phyloP scores from a whole-genome alignment of 2,797 vertebrate species.

The Columba guinea region DNA sequence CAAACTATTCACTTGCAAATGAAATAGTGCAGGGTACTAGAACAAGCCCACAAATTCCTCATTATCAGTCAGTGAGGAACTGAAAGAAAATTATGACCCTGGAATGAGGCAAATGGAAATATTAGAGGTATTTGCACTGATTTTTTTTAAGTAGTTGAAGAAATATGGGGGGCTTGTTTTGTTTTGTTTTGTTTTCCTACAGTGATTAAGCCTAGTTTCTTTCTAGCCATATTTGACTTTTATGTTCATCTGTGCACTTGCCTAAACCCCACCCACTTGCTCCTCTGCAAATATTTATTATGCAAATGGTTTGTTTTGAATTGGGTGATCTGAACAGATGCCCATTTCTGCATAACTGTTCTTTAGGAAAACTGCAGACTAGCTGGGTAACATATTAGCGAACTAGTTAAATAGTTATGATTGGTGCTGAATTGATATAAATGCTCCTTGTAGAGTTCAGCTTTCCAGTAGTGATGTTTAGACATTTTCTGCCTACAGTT shows the following conservation, averaged over 20 bases:
- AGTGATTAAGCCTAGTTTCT: slow-evolving; percentile 78
- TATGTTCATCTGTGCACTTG: slow-evolving; percentile 81
- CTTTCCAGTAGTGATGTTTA: slow-evolving; percentile 9
- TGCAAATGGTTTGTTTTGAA: slow-evolving; percentile 80
- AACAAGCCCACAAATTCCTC: slow-evolving; percentile 25
- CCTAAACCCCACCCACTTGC: slow-evolving; percentile 76
- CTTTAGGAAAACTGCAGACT: slow-evolving; percentile 70
- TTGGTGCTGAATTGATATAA: slow-evolving; percentile 62
- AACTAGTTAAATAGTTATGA: slow-evolving; percentile 67
- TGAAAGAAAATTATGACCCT: slow-evolving; percentile 47
- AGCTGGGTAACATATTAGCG: slow-evolving; percentile 59
- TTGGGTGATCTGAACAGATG: slow-evolving; percentile 76
- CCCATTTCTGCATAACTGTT: slow-evolving; percentile 72
- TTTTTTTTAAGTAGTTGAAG: slow-evolving; percentile 75
- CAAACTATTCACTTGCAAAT: not conserved
- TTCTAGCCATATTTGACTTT: slow-evolving; percentile 79
- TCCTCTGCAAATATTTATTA: slow-evolving; percentile 81
- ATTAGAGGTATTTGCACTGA: slow-evolving; percentile 61
- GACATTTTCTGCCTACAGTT: slow-evolving; percentile 15
- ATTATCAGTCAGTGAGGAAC: slow-evolving; percentile 5
- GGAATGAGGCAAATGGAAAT: slow-evolving; percentile 51
- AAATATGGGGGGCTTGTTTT: slow-evolving; percentile 38
- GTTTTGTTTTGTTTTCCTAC: slow-evolving; percentile 45
- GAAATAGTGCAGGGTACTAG: not conserved
- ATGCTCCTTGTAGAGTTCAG: slow-evolving; percentile 17